Conservation (phyloP, 2,797 vertebrate species). For the Leptatherina wallacei region DNA sequence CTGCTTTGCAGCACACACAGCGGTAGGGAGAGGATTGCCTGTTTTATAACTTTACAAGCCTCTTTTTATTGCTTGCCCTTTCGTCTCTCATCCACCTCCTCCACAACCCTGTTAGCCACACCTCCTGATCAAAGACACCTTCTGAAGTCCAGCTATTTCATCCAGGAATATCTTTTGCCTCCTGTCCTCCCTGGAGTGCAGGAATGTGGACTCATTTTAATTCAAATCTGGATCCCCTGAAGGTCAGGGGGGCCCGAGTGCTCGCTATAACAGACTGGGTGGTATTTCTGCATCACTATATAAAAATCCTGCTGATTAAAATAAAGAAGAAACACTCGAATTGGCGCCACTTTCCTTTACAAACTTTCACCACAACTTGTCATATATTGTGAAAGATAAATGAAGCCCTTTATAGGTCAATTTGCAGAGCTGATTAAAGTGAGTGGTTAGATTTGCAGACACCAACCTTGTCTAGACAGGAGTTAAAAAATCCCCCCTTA, state of each 20-base stretch:
- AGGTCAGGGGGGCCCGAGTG: slow-evolving; percentile 45
- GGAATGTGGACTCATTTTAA: slow-evolving; percentile 57
- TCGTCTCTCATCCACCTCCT: slow-evolving; percentile 35
- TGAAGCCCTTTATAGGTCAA: slow-evolving; percentile 70
- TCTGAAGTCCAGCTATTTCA: slow-evolving; percentile 60
- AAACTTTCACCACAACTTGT: slow-evolving; percentile 14
- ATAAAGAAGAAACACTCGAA: slow-evolving; percentile 16
- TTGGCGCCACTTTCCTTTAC: slow-evolving; percentile 15
- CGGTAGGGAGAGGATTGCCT: slow-evolving; percentile 26
- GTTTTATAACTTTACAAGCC: slow-evolving; percentile 63
- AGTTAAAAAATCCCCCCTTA: slow-evolving; percentile 38
- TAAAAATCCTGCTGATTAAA: slow-evolving; percentile 42
- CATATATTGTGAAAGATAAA: slow-evolving; percentile 65
- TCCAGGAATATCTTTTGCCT: slow-evolving; percentile 55
- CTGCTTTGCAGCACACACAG: slow-evolving; percentile 24
- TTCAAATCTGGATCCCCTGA: slow-evolving; percentile 56
- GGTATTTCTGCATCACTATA: slow-evolving; percentile 32
- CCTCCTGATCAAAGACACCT: slow-evolving; percentile 77
- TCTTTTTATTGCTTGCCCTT: slow-evolving; percentile 42
- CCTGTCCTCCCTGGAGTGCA: slow-evolving; percentile 47
- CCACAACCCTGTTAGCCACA: slow-evolving; percentile 60
- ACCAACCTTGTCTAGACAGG: slow-evolving; percentile 72
- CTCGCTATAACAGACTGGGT: slow-evolving; percentile 10
- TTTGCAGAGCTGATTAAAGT: slow-evolving; percentile 72
- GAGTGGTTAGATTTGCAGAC: slow-evolving; percentile 63